Percentiles rank a stretch among this genome's conserved stretches.
Evolutionary conservation across 2,888 invertebrate genomes (phyloP).

Genomic region (Lasiommata megera): DNA sequence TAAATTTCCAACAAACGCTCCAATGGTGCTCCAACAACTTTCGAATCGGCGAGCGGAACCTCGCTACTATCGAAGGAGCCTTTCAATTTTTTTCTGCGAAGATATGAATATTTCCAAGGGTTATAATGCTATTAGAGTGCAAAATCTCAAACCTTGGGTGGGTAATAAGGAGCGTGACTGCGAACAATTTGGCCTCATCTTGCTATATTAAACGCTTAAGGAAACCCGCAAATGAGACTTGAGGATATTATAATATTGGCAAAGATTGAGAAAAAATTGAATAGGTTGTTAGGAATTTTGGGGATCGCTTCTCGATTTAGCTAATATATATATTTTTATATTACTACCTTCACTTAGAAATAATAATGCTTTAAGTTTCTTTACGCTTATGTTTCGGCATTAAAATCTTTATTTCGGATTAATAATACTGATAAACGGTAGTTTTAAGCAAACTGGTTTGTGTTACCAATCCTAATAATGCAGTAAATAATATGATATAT

Average conservation of each 20-base stretch:
- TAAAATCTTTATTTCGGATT: too few species aligned
- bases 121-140: constrained; percentile 72
- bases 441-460: too few species aligned
- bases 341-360: too few species aligned
- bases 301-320: constrained; percentile 4
- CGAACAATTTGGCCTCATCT: constrained; percentile 65
- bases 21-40: neutral
- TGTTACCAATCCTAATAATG: too few species aligned
- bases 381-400: too few species aligned
- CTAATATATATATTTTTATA: neutral
- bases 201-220: constrained; percentile 61
- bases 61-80: constrained; percentile 24
- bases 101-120: constrained; percentile 62
- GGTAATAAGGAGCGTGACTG: constrained; percentile 76
- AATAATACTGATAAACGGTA: too few species aligned
- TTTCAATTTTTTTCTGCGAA: constrained; percentile 38
- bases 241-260: constrained; percentile 27
- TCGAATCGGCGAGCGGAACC: constrained; percentile 4
- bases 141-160: constrained; percentile 61
- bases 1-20: neutral
- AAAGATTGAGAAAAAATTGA: constrained; percentile 26
- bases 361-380: too few species aligned
- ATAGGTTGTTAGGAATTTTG: constrained; percentile 18
- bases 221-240: constrained; percentile 42
- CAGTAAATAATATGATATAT: too few species aligned